Conservation (phyloP, 2,888 invertebrate species). For the Drosophila colorata region DNA sequence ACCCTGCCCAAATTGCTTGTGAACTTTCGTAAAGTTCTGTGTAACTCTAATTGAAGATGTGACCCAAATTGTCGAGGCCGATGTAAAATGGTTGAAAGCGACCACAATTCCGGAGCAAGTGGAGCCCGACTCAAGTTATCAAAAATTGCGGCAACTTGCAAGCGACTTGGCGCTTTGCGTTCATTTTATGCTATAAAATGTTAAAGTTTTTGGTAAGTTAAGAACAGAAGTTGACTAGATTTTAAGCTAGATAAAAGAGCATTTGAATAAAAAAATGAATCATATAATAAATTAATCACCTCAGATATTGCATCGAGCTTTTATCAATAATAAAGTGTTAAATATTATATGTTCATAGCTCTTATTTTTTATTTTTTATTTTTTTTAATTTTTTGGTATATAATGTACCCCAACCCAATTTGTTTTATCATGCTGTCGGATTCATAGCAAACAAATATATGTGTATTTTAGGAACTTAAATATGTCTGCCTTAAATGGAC, state of each 20-base stretch:
- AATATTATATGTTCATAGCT: too few species aligned
- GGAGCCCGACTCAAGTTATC: slow-evolving; percentile 37
- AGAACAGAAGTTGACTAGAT: too few species aligned
- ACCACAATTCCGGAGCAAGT: not conserved
- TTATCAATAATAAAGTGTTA: not conserved
- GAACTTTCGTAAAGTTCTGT: slow-evolving; percentile 48
- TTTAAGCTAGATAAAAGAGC: not conserved
- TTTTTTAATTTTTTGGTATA: too few species aligned
- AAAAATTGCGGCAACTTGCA: slow-evolving; percentile 36
- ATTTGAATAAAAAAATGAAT: not conserved
- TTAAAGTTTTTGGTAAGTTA: slow-evolving; percentile 15
- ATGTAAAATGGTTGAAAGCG: not conserved
- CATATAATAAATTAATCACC: not conserved
- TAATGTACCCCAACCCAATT: too few species aligned
- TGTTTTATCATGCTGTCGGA: too few species aligned
- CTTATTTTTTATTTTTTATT: too few species aligned
- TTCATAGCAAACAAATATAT: too few species aligned
- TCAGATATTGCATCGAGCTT: not conserved
- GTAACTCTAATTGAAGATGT: slow-evolving; percentile 67
- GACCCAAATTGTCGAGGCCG: slow-evolving; percentile 5
- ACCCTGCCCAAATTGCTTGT: slow-evolving; percentile 53
- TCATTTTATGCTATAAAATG: slow-evolving; percentile 21
- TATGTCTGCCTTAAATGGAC: too few species aligned
- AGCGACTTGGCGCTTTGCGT: slow-evolving; percentile 21
- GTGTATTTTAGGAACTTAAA: too few species aligned